Conservation (phyloP, 2,888 invertebrate species). For the Arge pagana region DNA sequence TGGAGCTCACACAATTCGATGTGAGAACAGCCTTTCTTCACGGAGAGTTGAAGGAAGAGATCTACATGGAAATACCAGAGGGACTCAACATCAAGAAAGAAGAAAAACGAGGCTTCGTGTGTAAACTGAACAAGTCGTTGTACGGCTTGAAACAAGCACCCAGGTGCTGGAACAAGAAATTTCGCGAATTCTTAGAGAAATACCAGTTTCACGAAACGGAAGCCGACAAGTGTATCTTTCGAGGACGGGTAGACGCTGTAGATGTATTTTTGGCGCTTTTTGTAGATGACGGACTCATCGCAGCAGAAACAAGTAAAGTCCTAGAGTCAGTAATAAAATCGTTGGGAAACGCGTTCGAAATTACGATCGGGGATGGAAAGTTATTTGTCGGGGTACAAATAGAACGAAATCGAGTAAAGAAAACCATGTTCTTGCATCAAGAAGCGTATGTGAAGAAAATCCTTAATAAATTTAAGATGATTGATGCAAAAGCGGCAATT, state of each 20-base stretch:
- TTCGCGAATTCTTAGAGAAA: too few species aligned
- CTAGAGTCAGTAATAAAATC: too few species aligned
- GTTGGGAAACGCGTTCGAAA: background rate
- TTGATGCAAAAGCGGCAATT: slow-evolving; percentile 23
- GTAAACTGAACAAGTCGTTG: slow-evolving; percentile 11
- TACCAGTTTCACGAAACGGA: slow-evolving; percentile 13
- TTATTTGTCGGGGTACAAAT: background rate
- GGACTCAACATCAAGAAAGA: slow-evolving; percentile 25
- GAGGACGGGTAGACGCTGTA: too few species aligned
- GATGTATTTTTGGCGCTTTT: slow-evolving; percentile 20
- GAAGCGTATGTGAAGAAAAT: slow-evolving; percentile 28
- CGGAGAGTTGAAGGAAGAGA: slow-evolving; percentile 30
- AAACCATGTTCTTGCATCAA: slow-evolving; percentile 31
- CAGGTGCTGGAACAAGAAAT: slow-evolving; percentile 19
- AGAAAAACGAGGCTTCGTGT: background rate
- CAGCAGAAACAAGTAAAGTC: background rate
- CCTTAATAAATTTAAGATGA: slow-evolving; percentile 26
- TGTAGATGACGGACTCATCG: slow-evolving; percentile 16
- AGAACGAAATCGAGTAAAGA: background rate
- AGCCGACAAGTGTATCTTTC: slow-evolving; percentile 16
- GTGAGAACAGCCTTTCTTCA: slow-evolving; percentile 28
- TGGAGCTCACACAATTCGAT: slow-evolving; percentile 33
- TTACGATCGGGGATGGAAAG: background rate
- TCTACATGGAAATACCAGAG: slow-evolving; percentile 38
- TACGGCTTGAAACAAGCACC: slow-evolving; percentile 22